Base-by-base conservation (phyloP, 2,888 invertebrate species). In the Volucella inflata region DNA sequence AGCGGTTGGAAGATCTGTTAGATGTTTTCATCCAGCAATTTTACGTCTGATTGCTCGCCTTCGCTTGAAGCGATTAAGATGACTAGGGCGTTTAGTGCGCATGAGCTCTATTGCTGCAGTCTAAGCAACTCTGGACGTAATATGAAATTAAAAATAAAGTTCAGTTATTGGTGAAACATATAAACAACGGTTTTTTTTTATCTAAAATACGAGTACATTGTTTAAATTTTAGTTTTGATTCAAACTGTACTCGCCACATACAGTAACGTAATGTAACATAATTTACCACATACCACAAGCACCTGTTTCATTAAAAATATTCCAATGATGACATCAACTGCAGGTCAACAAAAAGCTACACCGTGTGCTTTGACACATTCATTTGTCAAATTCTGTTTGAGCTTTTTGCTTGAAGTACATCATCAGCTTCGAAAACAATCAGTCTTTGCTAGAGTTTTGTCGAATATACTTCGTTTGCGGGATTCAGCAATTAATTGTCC, bases 371-470 rank as follows among this genome's bases (percentile, higher is more conserved):
- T 53, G 51, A 59, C 42, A 21, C 21, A 17, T 4, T 30, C 30
- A 30, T 30, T 6, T 42, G 30, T 40, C 60, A 42, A 62, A n/a
- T n/a, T 53, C 17, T 17, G 38, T 11, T 14, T 9, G 38, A 64
- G 78, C 78, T 78, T 65, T 77, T 59, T 59, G 8, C 21, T 8
- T 50, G 36, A 38, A 30, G 9, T 64, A 51, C 30, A 65, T 50
- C 64, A 70, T 70, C 62, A 70, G 50, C 21, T 30, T 1, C 12
- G 30, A 44, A 44, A 71, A 12, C 67, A 62, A 6, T 87, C 82
- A 88, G 87, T 88, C 68, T 74, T 30, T 71, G 53, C 30, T 48
- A 74, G 68, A 83, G 81, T 78, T 82, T 88, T 75, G 62, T 59
- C 48, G 79, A 79, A 75, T 84, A 21, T 60, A 71, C 75, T 64